Percentiles rank a stretch among this genome's conserved stretches.
These are phyloP conservation scores for Nysson spinosus DNA, from an alignment of 2,888 invertebrate species.

Conservation along the genomic window DNA sequence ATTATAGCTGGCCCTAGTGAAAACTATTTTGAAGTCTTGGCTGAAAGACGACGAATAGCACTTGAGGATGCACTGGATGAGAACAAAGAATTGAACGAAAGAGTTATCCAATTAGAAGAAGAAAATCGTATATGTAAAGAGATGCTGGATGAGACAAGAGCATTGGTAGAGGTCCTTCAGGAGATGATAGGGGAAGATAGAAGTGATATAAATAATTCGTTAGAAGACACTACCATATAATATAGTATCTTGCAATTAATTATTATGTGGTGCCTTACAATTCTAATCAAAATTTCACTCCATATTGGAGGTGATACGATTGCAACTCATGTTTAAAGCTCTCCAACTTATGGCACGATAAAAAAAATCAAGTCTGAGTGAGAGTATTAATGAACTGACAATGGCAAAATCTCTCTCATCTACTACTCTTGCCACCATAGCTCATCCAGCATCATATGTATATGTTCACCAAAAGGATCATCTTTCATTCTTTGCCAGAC, in stretches of 20 bases:
- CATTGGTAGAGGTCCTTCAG: conserved; percentile 87
- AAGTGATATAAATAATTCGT: conserved; percentile 72
- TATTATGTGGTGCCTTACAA: conserved; percentile 13
- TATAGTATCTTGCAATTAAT: conserved; percentile 9
- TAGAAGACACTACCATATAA: conserved; percentile 70
- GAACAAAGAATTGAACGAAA: conserved; percentile 82
- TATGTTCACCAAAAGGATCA: not conserved
- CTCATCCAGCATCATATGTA: conserved; percentile 1
- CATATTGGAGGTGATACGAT: conserved; percentile 25
- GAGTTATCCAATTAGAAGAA: conserved; percentile 80
- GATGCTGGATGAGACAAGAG: conserved; percentile 87
- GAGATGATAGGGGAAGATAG: conserved; percentile 83
- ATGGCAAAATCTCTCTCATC: not conserved
- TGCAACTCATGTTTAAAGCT: not conserved
- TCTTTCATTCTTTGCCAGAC: conserved; percentile 1
- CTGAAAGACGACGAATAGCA: conserved; percentile 85
- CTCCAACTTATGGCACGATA: not conserved
- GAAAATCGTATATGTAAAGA: conserved; percentile 84
- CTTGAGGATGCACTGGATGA: conserved; percentile 86
- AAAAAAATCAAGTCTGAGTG: conserved; percentile 25
- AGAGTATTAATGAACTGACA: not conserved
- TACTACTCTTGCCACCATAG: conserved; percentile 15
- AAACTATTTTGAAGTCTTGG: conserved; percentile 87
- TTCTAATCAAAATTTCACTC: conserved; percentile 7
- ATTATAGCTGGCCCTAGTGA: conserved; percentile 82